These are phyloP conservation scores for Sterrhoptilus dennistouni DNA, from an alignment of 2,113 vertebrate genomes.

Conservation along the genomic window DNA sequence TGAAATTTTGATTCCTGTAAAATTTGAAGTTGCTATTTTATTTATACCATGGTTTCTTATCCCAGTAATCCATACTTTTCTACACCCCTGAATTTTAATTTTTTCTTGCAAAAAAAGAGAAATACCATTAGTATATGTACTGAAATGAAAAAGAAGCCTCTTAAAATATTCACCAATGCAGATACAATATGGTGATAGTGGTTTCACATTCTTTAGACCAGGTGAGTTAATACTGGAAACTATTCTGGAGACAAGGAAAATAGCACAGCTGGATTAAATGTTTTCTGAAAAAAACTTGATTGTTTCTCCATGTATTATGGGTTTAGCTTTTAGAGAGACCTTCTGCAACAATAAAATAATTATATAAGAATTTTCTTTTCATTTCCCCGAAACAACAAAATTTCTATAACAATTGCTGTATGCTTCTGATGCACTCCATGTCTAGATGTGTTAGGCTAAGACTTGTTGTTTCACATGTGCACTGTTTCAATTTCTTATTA, in stretches of 20 bases:
- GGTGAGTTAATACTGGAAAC: not conserved
- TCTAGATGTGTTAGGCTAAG: not conserved
- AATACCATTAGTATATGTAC: not conserved
- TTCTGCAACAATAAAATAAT: not conserved
- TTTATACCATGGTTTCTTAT: not conserved
- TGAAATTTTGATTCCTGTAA: not conserved
- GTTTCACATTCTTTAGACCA: not conserved
- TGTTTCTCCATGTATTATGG: not conserved
- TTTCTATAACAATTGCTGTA: not conserved
- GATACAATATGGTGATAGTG: not conserved
- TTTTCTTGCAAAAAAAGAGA: not conserved
- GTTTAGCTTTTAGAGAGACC: not conserved
- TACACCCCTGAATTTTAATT: not conserved
- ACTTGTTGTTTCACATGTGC: not conserved
- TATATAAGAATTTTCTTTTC: not conserved
- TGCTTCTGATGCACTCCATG: not conserved
- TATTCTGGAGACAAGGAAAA: not conserved
- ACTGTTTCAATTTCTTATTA: not conserved
- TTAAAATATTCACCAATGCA: not conserved
- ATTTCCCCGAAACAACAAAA: not conserved
- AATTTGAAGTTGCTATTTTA: not conserved
- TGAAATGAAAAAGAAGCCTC: not conserved
- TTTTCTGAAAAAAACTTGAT: not conserved
- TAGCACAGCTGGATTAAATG: not conserved
- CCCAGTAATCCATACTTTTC: not conserved